Base-by-base conservation (phyloP, 2,113 vertebrate species). In the Trematomus loennbergii region DNA sequence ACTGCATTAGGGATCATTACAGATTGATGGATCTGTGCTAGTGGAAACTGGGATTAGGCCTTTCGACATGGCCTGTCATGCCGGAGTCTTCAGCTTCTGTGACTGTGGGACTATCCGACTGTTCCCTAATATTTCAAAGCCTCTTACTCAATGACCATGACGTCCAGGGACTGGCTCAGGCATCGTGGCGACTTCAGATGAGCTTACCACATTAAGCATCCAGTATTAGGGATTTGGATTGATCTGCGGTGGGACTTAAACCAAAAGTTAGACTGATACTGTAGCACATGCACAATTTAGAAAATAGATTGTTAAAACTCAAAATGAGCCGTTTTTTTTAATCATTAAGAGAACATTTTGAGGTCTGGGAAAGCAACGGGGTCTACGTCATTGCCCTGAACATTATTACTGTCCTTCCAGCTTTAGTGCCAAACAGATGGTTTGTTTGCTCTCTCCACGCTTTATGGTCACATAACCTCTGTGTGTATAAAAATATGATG, bases 11-110 rank as follows among this genome's bases (percentile, higher is more conserved):
- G 57, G 53, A 76, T 79, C 11, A 62, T 89, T 68, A 40, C 48
- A 33, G 91, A 70, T 46, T 80, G 90, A 89, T 85, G 88, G 87
- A 88, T 73, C 63, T 68, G 49, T 75, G 78, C 61, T 12, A 75
- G 86, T 91, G 88, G 74, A 92, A 87, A 91, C 76, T 80, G 82
- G 92, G 81, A 86, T 85, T 91, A 87, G 3, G 75, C 55, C 66
- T 89, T 90, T 72, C 4, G 62, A 72, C 7, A 45, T 13, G 59
- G 85, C 49, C 84, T 83, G 81, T 83, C 85, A 72, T 55, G 58
- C 70, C 62, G 84, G 58, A 78, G 81, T 66, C 75, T 67, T 83
- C 76, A 61, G 76, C 71, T 72, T 33, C 81, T 82, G 63, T 11
- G 61, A 75, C 68, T 60, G 48, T 2, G 1, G 11, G 63, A 7